Evolutionary conservation across 2,113 vertebrate species (phyloP), one percentile per base, ranked within the genome.

Genomic region (Tragulus kanchil): DNA sequence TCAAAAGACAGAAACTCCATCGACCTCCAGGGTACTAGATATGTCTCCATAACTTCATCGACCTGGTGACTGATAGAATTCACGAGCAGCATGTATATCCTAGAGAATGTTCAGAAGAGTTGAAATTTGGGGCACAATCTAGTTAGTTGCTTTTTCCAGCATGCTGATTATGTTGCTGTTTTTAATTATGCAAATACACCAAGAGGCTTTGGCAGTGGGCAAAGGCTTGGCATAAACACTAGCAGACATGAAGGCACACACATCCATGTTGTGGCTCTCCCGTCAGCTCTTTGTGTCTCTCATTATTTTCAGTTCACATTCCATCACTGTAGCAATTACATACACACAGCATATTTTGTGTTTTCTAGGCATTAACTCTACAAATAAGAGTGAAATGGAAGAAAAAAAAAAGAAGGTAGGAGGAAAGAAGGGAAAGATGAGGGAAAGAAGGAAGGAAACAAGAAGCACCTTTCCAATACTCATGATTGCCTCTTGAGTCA

Each of bases 181-280:
- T 96, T 96, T 92, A 97, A 97, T 98, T 96, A 96, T 98, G 95
- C 36, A 93, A 52, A 96, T 96, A 3, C 42, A 88, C 17, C 59
- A 48, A 69, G 52, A 92, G 88, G 82, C 48, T 96, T 64, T 90
- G 85, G 77, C 92, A 79, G 36, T 83, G 77, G 87, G 50, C 82
- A 94, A 78, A 95, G 71, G 61, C 86, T 95, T 89, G 77, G 28
- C 75, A 84, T 64, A 95, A 91, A 65, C 13, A 31, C 15, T 42
- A 94, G 58, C 19, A 19, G 58, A 71, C 8, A 23, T 71, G 73
- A 89, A 83, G 28, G 86, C 73, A 89, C 13, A 62, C 8, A 58
- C 5, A 28, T n/a, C 42, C 21, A 16, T 65, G 52, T 52, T 42
- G 36, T 31, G 28, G 15, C 12, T 88, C 42, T 88, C 19, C 26